Conservation (phyloP, 2,888 invertebrate genomes). For the Tridacna gigas region DNA sequence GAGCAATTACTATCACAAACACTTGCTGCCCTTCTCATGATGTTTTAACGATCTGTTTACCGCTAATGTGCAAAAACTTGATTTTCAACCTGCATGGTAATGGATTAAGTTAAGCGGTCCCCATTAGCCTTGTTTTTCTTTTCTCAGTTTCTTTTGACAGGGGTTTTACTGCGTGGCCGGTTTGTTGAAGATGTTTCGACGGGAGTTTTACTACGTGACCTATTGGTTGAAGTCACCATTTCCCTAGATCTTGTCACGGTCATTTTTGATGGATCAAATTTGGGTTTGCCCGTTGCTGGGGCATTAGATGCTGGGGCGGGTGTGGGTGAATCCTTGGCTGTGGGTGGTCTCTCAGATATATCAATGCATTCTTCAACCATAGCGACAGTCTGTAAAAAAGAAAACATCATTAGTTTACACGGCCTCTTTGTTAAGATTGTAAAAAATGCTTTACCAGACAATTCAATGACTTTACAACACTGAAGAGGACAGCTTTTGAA, state of each 20-base stretch:
- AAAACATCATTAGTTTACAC: too few relatives aligned
- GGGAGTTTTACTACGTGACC: slow-evolving; percentile 53
- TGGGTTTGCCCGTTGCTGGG: slow-evolving; percentile 18
- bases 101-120: too few relatives aligned
- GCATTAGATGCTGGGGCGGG: slow-evolving; percentile 15
- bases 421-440: too few relatives aligned
- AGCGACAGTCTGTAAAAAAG: slow-evolving; percentile 69
- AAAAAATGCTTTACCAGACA: too few relatives aligned
- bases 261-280: slow-evolving; percentile 60
- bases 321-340: background rate
- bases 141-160: too few relatives aligned
- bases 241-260: slow-evolving; percentile 43
- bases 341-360: slow-evolving; percentile 49
- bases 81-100: too few relatives aligned
- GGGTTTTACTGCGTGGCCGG: too few relatives aligned
- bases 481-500: background rate
- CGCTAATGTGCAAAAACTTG: too few relatives aligned
- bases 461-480: background rate
- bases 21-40: too few relatives aligned
- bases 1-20: too few relatives aligned
- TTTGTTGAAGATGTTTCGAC: background rate
- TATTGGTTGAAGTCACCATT: slow-evolving; percentile 41
- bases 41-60: too few relatives aligned
- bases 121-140: too few relatives aligned
- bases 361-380: slow-evolving; percentile 78